These are phyloP conservation scores for Doryteuthis pealeii DNA, from an alignment of 1,140 invertebrate genomes.

Conservation along the genomic window DNA sequence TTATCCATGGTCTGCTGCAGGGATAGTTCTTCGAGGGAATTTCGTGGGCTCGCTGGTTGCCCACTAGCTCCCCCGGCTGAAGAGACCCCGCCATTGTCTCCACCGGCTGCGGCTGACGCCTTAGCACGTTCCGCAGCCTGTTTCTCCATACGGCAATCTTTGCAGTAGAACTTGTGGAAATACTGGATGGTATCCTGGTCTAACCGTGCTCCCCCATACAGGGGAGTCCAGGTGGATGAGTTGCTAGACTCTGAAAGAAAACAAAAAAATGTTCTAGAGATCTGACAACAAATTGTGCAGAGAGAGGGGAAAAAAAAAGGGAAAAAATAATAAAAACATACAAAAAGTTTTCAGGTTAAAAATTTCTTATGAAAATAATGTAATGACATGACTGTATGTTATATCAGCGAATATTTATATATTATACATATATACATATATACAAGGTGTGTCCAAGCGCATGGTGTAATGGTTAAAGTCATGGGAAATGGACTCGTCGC, in stretches of 20 bases:
- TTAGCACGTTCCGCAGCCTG: constrained; percentile 39
- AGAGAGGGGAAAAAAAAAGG: neutral
- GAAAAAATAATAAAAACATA: constrained; percentile 3
- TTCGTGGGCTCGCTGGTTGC: constrained; percentile 76
- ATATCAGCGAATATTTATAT: too few relatives aligned
- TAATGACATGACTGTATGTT: too few relatives aligned
- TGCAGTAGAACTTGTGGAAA: constrained; percentile 59
- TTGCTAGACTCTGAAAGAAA: constrained; percentile 47
- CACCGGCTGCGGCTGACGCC: constrained; percentile 30
- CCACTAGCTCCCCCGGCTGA: neutral
- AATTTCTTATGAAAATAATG: too few relatives aligned
- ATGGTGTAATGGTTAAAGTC: too few relatives aligned
- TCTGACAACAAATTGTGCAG: neutral
- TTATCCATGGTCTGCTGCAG: constrained; percentile 90
- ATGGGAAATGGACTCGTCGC: too few relatives aligned
- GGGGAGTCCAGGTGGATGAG: constrained; percentile 55
- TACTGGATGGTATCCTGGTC: constrained; percentile 55
- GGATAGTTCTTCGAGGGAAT: constrained; percentile 89
- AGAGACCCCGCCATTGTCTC: constrained; percentile 18
- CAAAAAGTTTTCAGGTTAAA: too few relatives aligned
- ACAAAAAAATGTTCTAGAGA: constrained; percentile 17
- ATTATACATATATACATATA: too few relatives aligned
- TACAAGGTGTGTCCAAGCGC: too few relatives aligned
- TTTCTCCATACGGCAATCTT: constrained; percentile 68
- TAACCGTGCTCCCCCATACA: constrained; percentile 45